Conservation (phyloP, 2,797 vertebrate species). For the Micrastur ruficollis region DNA sequence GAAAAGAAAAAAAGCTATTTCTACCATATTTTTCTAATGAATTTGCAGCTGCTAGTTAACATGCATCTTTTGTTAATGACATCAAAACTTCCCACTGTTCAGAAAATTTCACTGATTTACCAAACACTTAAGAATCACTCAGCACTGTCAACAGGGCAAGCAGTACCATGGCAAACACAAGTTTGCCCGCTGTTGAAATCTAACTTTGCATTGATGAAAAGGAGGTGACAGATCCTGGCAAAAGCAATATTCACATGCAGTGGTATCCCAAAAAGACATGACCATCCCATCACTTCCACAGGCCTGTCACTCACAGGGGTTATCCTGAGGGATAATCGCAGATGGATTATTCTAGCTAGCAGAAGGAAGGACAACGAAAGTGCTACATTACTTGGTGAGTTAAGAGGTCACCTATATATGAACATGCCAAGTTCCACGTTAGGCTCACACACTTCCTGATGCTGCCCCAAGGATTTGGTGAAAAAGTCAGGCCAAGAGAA, state of each 20-base stretch:
- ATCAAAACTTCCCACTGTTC: conserved; percentile 49
- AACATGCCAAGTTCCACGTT: not conserved
- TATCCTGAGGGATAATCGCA: not conserved
- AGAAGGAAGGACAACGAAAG: not conserved
- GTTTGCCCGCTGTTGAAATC: not conserved
- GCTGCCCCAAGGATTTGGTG: not conserved
- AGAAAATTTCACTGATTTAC: conserved; percentile 52
- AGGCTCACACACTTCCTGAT: not conserved
- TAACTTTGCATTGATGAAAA: not conserved
- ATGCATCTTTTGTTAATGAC: conserved; percentile 49
- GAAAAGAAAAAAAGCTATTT: not conserved
- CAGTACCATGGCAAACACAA: not conserved
- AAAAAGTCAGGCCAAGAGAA: not conserved
- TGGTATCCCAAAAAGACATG: not conserved
- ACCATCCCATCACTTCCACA: not conserved
- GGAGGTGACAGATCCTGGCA: not conserved
- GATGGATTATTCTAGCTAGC: not conserved
- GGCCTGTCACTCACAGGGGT: not conserved
- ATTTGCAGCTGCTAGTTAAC: conserved; percentile 53
- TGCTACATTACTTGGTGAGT: not conserved
- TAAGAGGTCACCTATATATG: not conserved
- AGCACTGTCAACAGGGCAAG: conserved; percentile 17
- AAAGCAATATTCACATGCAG: not conserved
- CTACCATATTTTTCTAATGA: conserved; percentile 1
- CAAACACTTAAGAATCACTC: conserved; percentile 48